phyloP scores from a whole-genome alignment of 2,113 vertebrate species.

The Vidua macroura region DNA sequence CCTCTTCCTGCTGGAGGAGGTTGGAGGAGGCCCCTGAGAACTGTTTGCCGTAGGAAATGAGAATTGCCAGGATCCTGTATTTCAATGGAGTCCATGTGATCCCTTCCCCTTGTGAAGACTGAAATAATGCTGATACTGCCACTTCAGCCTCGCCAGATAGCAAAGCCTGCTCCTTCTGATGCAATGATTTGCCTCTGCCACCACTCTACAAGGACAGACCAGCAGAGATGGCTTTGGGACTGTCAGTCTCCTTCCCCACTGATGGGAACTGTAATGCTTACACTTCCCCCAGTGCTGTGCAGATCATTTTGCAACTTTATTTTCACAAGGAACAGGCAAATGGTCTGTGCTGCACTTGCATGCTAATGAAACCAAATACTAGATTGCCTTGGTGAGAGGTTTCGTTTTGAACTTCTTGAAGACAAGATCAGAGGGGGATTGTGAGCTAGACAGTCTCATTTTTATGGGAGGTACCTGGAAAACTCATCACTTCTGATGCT shows the following conservation, averaged over 20 bases:
- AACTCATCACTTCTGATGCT: not conserved
- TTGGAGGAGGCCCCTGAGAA: conserved; percentile 32
- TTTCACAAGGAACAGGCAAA: not conserved
- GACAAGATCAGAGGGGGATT: not conserved
- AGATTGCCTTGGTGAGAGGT: not conserved
- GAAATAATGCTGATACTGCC: not conserved
- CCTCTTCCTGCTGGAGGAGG: conserved; percentile 38
- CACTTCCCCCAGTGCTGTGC: not conserved
- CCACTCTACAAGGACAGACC: rapidly evolving
- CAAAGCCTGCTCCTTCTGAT: not conserved
- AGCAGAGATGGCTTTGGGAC: not conserved
- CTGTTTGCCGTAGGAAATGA: not conserved
- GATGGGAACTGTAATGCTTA: not conserved
- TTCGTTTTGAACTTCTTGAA: not conserved
- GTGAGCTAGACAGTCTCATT: not conserved
- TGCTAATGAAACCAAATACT: not conserved
- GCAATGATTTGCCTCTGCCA: rapidly evolving
- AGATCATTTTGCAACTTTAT: not conserved
- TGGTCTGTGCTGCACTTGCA: not conserved
- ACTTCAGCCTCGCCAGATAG: not conserved
- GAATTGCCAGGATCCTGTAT: not conserved
- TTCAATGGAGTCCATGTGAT: not conserved
- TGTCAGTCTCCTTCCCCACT: not conserved
- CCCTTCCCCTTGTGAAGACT: not conserved
- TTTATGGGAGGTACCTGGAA: not conserved